A percentile compares a stretch with the other conserved stretches of the same genome.
phyloP scores from a whole-genome alignment of 2,113 vertebrate genomes.

The Epinephelus cyanopodus region DNA sequence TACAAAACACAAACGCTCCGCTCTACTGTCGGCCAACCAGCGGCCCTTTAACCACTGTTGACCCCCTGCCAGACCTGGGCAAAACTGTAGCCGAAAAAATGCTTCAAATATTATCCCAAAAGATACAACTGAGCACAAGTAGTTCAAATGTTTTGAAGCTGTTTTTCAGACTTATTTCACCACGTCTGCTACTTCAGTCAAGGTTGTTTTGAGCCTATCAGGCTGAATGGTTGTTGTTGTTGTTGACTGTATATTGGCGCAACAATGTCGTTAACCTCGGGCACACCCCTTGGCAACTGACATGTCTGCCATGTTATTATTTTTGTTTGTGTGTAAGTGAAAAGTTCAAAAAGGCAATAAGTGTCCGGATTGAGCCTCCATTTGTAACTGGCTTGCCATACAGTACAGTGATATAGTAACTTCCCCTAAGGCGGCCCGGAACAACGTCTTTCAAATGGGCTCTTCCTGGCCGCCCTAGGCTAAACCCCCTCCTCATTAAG shows the following conservation, averaged over 20 bases:
- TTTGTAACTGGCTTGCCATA: conserved; percentile 86
- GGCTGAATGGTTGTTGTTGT: conserved; percentile 72
- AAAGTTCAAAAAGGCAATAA: conserved; percentile 83
- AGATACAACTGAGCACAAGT: conserved; percentile 3
- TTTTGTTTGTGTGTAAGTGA: conserved; percentile 68
- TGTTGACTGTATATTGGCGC: conserved; percentile 65
- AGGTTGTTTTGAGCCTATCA: conserved; percentile 75
- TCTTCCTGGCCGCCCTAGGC: conserved; percentile 76
- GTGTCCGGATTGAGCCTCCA: conserved; percentile 84
- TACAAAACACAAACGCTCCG: conserved; percentile 57
- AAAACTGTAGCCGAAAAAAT: conserved; percentile 57
- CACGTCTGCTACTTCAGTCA: conserved; percentile 72
- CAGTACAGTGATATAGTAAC: conserved; percentile 88
- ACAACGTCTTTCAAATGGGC: conserved; percentile 57
- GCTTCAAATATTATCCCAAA: conserved; percentile 36
- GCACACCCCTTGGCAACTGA: conserved; percentile 49
- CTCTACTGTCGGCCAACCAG: conserved; percentile 57
- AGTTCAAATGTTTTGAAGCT: conserved; percentile 42
- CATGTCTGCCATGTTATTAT: conserved; percentile 63
- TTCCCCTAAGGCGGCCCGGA: conserved; percentile 78
- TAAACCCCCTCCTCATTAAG: conserved; percentile 78
- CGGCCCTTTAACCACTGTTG: conserved; percentile 62
- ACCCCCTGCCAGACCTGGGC: conserved; percentile 62
- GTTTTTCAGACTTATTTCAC: conserved; percentile 53
- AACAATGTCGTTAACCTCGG: conserved; percentile 53